Evolutionary conservation across 2,113 vertebrate genomes (phyloP).

Genomic region (Oncorhynchus gorbuscha): DNA sequence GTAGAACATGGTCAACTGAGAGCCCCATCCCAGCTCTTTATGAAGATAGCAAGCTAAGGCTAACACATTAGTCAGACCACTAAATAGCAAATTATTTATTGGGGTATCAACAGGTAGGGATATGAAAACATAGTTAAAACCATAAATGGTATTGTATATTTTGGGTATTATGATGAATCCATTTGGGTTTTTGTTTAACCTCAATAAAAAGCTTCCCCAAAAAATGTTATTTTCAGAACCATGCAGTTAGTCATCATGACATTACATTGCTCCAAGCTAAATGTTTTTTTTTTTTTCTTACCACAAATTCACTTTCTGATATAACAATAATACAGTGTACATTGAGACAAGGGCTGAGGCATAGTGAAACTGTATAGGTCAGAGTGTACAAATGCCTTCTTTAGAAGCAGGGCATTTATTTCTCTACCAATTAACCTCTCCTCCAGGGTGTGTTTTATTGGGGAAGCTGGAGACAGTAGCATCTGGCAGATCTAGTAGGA

Average conservation of each 20-base stretch:
- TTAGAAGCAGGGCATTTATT: neutral
- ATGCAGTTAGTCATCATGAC: neutral
- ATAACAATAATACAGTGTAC: neutral
- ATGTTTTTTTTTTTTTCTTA: neutral
- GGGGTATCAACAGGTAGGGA: conserved; percentile 15
- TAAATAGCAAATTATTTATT: conserved; percentile 44
- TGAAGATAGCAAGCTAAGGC: conserved; percentile 45
- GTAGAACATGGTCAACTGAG: conserved; percentile 67
- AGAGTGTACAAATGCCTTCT: neutral
- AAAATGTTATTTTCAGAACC: neutral
- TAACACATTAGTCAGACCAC: conserved; percentile 61
- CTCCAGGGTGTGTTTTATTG: neutral
- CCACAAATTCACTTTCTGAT: conserved; percentile 4
- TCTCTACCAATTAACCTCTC: conserved; percentile 24
- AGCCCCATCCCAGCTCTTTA: conserved; percentile 68
- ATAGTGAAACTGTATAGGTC: neutral
- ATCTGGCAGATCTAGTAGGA: conserved; percentile 21
- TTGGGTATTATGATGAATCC: neutral
- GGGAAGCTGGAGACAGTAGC: conserved; percentile 5
- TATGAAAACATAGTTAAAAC: neutral
- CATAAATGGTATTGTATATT: neutral
- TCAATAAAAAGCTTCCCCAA: neutral
- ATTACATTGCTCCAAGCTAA: neutral
- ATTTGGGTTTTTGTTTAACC: neutral
- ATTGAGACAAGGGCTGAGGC: neutral